Evolutionary conservation across 2,888 invertebrate genomes (phyloP).

Genomic region (Lepetodrilus schrolli): DNA sequence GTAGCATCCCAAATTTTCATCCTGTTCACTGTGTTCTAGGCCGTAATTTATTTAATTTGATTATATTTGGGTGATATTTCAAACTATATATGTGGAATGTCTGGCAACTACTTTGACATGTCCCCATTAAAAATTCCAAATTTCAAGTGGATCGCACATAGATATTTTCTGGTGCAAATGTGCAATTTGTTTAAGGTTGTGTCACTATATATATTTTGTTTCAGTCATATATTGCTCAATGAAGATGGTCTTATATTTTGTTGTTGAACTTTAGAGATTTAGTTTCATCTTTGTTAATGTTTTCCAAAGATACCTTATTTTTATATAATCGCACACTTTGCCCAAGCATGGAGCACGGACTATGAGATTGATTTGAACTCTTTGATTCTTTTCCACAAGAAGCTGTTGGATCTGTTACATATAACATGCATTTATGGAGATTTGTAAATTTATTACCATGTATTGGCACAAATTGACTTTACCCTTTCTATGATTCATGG

Average conservation of each 20-base stretch:
- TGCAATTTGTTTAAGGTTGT: constrained; percentile 34
- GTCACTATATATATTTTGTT: constrained; percentile 32
- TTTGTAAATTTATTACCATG: not conserved
- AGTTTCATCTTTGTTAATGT: constrained; percentile 22
- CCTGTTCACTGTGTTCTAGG: too few relatives aligned
- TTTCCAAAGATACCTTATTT: constrained; percentile 25
- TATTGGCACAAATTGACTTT: constrained; percentile 22
- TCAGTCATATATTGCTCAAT: constrained; percentile 34
- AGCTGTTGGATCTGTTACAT: constrained; percentile 24
- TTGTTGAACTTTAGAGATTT: constrained; percentile 29
- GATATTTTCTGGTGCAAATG: constrained; percentile 6
- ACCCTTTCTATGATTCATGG: not conserved
- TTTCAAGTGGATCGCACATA: constrained; percentile 6
- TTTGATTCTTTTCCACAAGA: constrained; percentile 16
- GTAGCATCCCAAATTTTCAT: too few relatives aligned
- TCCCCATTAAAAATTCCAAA: constrained; percentile 3
- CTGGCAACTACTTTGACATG: not conserved
- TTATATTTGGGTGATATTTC: too few relatives aligned
- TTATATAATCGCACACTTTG: constrained; percentile 23
- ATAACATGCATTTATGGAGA: constrained; percentile 11
- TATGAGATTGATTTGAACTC: constrained; percentile 14
- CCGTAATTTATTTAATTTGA: too few relatives aligned
- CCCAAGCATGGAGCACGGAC: constrained; percentile 19
- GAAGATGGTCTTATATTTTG: constrained; percentile 28
- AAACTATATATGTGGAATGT: constrained; percentile 19